Percentiles rank a stretch among this genome's conserved stretches.
These are phyloP conservation scores for Drosophila mercatorum DNA, from an alignment of 2,888 invertebrate species.

Conservation along the genomic window DNA sequence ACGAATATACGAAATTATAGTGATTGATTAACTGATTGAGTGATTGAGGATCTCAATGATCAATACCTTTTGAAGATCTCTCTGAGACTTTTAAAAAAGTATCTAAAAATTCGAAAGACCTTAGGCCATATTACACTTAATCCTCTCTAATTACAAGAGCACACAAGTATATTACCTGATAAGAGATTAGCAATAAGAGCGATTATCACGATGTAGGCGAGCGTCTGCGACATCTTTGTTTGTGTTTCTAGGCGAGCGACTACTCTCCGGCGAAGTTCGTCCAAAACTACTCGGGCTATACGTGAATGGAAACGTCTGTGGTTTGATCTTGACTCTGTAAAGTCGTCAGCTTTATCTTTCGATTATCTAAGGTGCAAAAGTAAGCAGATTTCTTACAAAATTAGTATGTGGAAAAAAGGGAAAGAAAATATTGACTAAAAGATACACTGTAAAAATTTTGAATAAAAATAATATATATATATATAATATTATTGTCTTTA, in stretches of 20 bases:
- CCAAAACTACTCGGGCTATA: slow-evolving; percentile 5
- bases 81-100: background rate
- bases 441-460: background rate
- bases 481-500: background rate
- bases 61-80: too few species aligned
- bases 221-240: slow-evolving; percentile 53
- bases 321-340: slow-evolving; percentile 20
- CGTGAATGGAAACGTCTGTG: slow-evolving; percentile 2
- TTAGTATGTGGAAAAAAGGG: background rate
- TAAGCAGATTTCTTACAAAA: slow-evolving; percentile 4
- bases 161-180: slow-evolving; percentile 73
- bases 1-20: background rate
- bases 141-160: background rate
- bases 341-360: slow-evolving; percentile 15
- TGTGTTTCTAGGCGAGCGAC: background rate
- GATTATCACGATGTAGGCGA: slow-evolving; percentile 71
- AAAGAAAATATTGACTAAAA: too few species aligned
- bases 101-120: background rate
- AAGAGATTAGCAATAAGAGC: slow-evolving; percentile 75
- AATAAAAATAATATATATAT: background rate
- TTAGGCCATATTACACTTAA: background rate
- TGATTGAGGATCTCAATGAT: background rate
- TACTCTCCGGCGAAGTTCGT: slow-evolving; percentile 1
- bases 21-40: background rate
- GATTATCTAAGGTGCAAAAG: slow-evolving; percentile 19